Base-by-base conservation (phyloP, 2,797 vertebrate species). In the Amniataba percoides region DNA sequence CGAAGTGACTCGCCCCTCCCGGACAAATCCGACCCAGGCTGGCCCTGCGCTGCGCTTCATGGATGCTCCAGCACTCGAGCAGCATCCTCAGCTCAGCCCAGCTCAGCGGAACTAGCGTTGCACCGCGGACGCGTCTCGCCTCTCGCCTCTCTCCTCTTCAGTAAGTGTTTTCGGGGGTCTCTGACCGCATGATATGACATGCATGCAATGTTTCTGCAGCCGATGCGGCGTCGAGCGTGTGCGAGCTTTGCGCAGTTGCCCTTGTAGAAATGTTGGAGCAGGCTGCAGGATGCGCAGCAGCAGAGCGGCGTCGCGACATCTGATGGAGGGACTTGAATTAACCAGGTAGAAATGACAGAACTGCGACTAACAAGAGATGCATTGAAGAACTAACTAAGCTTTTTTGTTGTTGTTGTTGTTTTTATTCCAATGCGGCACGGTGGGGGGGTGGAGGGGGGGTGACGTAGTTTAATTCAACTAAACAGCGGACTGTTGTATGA, bases 41-140 rank as follows among this genome's bases (percentile, higher is more conserved):
- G 82, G 85, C 89, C 93, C 80, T 81, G 49, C 80, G 82, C 86
- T 69, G 86, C 79, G 85, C 89, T 93, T 85, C 90, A 94, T 94
- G 94, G 93, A 95, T 93, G 91, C 92, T 93, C 82, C 89, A 86
- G 87, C 89, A 83, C 48, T 83, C 80, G n/a, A n/a, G n/a, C 90
- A 92, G 93, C 93, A 93, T 94, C 94, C 89, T 90, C 90, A 84
- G 76, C 49, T 81, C 83, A 78, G 84, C 78, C 63, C 83, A 79
- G 74, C 89, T 90, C 90, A 88, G 88, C 83, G 86, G 87, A 89
- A 85, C 73, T 88, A 63, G 73, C 86, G 19, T 81, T 16, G 78
- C 36, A 66, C 49, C 64, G 62, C 83, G 66, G 82, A 87, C 87
- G 16, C 23, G 71, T 68, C 74, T 19, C 53, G 73, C 55, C n/a